These are phyloP conservation scores for Proctacanthus coquilletti DNA, from an alignment of 1,140 invertebrate genomes.

Conservation along the genomic window DNA sequence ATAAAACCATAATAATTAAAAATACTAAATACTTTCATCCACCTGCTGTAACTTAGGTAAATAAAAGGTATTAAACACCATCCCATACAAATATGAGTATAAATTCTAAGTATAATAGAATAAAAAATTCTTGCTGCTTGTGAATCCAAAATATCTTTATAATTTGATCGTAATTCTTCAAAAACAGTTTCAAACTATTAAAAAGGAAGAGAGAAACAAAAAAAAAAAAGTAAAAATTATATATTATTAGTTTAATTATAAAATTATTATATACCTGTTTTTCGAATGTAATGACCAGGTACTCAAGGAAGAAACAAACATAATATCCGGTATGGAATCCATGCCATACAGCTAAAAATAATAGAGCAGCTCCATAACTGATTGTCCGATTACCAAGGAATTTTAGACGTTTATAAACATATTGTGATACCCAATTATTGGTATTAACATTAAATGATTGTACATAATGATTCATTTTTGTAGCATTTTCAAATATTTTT, in stretches of 20 bases:
- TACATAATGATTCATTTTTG: constrained; percentile 71
- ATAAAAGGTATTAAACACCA: constrained; percentile 71
- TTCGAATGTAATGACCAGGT: constrained; percentile 73
- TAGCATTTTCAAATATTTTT: constrained; percentile 55
- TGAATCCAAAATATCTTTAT: constrained; percentile 20
- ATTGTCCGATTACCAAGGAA: constrained; percentile 74
- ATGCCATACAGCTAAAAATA: constrained; percentile 88
- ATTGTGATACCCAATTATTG: constrained; percentile 80
- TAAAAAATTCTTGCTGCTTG: constrained; percentile 30
- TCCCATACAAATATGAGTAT: constrained; percentile 69
- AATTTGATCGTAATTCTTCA: constrained; percentile 15
- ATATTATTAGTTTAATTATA: constrained; percentile 1
- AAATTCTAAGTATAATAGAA: constrained; percentile 50
- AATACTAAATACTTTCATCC: constrained; percentile 40
- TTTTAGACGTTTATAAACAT: constrained; percentile 81
- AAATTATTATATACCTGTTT: constrained; percentile 51
- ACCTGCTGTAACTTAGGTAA: constrained; percentile 50
- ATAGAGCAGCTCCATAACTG: constrained; percentile 65
- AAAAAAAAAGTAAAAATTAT: constrained; percentile 1
- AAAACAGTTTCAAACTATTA: constrained; percentile 15
- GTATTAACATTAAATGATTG: constrained; percentile 86
- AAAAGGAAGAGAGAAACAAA: constrained; percentile 9
- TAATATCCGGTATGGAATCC: constrained; percentile 86
- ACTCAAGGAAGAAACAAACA: constrained; percentile 81
- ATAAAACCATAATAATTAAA: constrained; percentile 48